Conservation (phyloP, 2,888 invertebrate species). For the Trichopoda pennipes region DNA sequence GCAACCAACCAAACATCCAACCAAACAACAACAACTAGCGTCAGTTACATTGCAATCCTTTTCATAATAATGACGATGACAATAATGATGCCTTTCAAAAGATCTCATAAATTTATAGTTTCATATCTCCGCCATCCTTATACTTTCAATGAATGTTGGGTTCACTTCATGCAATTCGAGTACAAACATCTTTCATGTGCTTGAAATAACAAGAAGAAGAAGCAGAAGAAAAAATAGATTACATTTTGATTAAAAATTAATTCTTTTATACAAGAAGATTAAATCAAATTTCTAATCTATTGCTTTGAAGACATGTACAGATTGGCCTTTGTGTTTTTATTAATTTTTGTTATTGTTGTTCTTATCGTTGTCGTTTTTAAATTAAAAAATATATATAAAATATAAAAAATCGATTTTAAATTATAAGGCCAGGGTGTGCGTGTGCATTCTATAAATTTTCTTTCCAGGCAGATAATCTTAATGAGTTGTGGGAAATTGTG, state of each 20-base stretch:
- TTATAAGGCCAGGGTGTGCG: neutral
- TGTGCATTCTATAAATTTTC: neutral
- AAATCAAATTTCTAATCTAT: slow-evolving; percentile 51
- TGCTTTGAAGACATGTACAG: neutral
- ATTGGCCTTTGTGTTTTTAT: neutral
- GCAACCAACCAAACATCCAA: too few relatives aligned
- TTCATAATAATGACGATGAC: slow-evolving; percentile 34
- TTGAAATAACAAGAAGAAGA: slow-evolving; percentile 6
- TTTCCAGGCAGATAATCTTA: slow-evolving; percentile 21
- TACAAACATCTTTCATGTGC: slow-evolving; percentile 15
- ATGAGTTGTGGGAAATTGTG: slow-evolving; percentile 24
- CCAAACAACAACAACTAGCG: slow-evolving; percentile 21
- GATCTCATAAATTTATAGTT: slow-evolving; percentile 57
- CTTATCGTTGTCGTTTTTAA: too few relatives aligned
- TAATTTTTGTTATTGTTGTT: too few relatives aligned
- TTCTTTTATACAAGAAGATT: slow-evolving; percentile 56
- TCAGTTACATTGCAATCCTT: slow-evolving; percentile 40
- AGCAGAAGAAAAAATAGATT: slow-evolving; percentile 48
- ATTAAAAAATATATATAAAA: slow-evolving; percentile 1
- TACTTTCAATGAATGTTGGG: slow-evolving; percentile 41
- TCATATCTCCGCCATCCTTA: neutral
- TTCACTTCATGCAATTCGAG: slow-evolving; percentile 5
- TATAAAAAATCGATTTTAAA: slow-evolving; percentile 6
- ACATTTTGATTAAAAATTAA: slow-evolving; percentile 67
- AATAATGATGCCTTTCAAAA: slow-evolving; percentile 41